Evolutionary conservation across 2,797 vertebrate species (phyloP).

Genomic region (Taenioides sp.): DNA sequence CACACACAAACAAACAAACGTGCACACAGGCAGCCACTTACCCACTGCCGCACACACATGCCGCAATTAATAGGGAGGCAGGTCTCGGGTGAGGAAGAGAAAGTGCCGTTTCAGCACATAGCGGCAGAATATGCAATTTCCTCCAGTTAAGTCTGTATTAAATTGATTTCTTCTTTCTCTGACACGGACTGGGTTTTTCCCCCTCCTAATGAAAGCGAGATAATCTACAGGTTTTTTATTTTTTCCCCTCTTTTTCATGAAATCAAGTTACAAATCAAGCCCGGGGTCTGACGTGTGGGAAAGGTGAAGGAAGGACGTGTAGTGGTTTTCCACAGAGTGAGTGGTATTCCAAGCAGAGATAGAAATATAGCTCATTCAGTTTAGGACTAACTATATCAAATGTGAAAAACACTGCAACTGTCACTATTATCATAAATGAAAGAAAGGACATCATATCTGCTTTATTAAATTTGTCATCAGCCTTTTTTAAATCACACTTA

Average conservation of each 20-base stretch:
- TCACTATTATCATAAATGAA: neutral
- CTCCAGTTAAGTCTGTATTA: conserved; percentile 87
- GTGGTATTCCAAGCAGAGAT: conserved; percentile 24
- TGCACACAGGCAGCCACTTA: conserved; percentile 42
- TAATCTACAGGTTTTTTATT: conserved; percentile 80
- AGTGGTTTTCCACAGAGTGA: conserved; percentile 71
- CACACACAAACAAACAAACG: conserved; percentile 55
- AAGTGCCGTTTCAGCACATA: conserved; percentile 80
- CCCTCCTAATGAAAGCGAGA: conserved; percentile 80
- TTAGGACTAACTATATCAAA: too few species aligned
- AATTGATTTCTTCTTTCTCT: conserved; percentile 87
- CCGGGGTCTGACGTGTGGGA: conserved; percentile 64
- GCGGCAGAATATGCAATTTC: conserved; percentile 86
- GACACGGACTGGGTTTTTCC: conserved; percentile 77
- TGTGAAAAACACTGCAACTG: too few species aligned
- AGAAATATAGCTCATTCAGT: too few species aligned
- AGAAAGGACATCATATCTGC: neutral
- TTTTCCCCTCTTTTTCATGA: conserved; percentile 73
- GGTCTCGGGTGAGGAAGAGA: conserved; percentile 74
- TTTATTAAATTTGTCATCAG: too few species aligned
- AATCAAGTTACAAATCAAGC: conserved; percentile 86
- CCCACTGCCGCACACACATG: conserved; percentile 50
- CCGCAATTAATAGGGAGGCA: conserved; percentile 77
- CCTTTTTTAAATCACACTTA: too few species aligned
- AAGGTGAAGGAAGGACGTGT: conserved; percentile 74